A percentile compares a stretch with the other conserved stretches of the same genome.
These are phyloP conservation scores for Ichneumoninae sp. DNA, from an alignment of 2,888 invertebrate species.

Conservation along the genomic window DNA sequence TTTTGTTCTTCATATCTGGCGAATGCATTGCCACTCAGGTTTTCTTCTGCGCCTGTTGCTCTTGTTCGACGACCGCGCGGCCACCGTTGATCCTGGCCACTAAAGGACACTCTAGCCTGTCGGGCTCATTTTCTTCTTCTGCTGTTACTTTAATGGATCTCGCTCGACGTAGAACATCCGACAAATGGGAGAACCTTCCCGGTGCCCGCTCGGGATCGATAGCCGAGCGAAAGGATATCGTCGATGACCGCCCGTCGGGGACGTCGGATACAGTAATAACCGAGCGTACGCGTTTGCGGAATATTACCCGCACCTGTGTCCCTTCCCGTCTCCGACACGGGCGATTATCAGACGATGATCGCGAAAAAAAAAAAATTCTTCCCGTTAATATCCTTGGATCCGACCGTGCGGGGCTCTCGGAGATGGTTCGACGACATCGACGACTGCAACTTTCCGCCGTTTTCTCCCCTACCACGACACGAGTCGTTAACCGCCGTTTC, in stretches of 20 bases:
- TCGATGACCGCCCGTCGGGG: conserved; percentile 41
- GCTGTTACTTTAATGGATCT: conserved; percentile 7
- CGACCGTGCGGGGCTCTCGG: neutral
- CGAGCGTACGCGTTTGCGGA: neutral
- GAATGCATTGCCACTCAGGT: conserved; percentile 1
- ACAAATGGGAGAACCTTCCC: conserved; percentile 29
- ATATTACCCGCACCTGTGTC: conserved; percentile 14
- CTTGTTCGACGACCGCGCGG: neutral
- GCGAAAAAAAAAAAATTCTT: conserved; percentile 22
- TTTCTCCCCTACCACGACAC: conserved; percentile 13
- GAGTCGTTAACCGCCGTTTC: conserved; percentile 59
- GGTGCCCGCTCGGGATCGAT: conserved; percentile 14
- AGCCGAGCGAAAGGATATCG: conserved; percentile 41
- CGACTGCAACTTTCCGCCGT: neutral
- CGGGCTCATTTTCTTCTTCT: conserved; percentile 25
- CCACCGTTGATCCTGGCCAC: conserved; percentile 51
- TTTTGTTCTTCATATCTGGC: conserved; percentile 26
- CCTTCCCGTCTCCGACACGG: neutral
- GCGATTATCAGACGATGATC: conserved; percentile 40
- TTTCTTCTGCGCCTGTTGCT: neutral
- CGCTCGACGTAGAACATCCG: neutral
- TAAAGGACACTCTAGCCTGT: conserved; percentile 47
- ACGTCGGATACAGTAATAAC: conserved; percentile 18
- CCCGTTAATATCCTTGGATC: neutral
- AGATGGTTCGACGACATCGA: neutral